These are phyloP conservation scores for Calameuta filiformis DNA, from an alignment of 2,888 invertebrate species.

Conservation along the genomic window DNA sequence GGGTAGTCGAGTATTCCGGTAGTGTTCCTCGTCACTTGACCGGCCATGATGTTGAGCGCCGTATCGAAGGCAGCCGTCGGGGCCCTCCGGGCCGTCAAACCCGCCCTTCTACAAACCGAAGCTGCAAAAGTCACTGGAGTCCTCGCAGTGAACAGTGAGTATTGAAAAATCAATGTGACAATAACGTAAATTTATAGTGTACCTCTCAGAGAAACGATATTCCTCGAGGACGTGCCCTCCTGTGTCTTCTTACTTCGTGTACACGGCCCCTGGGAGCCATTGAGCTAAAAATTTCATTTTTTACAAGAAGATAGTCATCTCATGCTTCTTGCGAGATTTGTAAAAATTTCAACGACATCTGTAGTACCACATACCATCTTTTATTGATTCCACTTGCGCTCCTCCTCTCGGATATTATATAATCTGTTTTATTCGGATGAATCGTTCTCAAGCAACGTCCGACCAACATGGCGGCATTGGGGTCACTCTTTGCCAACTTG, in stretches of 20 bases:
- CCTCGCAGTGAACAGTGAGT: constrained; percentile 69
- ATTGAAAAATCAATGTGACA: constrained; percentile 22
- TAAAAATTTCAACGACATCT: constrained; percentile 21
- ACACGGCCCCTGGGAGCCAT: background rate
- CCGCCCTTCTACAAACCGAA: constrained; percentile 68
- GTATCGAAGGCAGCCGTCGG: constrained; percentile 70
- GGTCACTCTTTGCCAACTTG: constrained; percentile 18
- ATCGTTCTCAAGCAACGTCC: constrained; percentile 32
- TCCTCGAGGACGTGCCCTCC: background rate
- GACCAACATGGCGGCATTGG: constrained; percentile 52
- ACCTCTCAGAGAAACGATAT: background rate
- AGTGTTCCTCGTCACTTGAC: constrained; percentile 54
- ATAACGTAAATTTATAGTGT: background rate
- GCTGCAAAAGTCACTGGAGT: constrained; percentile 67
- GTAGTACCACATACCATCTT: constrained; percentile 8
- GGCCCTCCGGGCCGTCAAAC: constrained; percentile 70
- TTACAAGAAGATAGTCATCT: background rate
- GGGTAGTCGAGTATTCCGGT: constrained; percentile 33
- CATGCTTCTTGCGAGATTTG: background rate
- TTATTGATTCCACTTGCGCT: constrained; percentile 17
- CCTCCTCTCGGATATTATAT: constrained; percentile 40
- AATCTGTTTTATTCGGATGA: constrained; percentile 46
- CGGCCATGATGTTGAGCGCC: constrained; percentile 71
- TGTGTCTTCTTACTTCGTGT: constrained; percentile 4
- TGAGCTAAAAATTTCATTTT: background rate